Evolutionary conservation across 2,888 invertebrate genomes (phyloP).

Genomic region (Syrphus vitripennis): DNA sequence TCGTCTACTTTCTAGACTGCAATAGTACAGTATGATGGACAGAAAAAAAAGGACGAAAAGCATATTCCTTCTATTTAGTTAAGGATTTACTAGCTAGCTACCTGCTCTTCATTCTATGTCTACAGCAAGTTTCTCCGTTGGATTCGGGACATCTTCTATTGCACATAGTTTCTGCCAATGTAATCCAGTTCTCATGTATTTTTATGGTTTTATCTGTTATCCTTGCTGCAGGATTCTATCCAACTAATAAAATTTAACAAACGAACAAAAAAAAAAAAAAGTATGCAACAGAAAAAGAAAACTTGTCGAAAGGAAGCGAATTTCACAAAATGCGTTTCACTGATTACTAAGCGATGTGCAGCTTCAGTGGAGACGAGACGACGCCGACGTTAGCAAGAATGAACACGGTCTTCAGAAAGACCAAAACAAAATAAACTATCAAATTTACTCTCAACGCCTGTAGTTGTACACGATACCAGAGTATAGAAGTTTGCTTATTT

Average conservation of each 20-base stretch:
- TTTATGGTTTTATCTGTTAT: conserved; percentile 71
- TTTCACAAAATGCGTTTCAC: conserved; percentile 66
- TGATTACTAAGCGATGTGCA: conserved; percentile 58
- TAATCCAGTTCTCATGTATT: conserved; percentile 69
- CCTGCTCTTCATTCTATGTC: background rate
- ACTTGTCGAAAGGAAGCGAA: conserved; percentile 53
- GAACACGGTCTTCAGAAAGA: background rate
- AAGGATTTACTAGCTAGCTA: conserved; percentile 48
- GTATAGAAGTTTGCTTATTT: conserved; percentile 9
- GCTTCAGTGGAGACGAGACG: background rate
- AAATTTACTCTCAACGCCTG: conserved; percentile 51
- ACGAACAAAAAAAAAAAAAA: background rate
- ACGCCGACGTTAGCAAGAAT: background rate
- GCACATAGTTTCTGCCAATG: conserved; percentile 22
- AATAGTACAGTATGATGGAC: conserved; percentile 28
- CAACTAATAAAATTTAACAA: conserved; percentile 57
- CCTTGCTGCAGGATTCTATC: conserved; percentile 67
- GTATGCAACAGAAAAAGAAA: background rate
- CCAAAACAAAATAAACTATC: background rate
- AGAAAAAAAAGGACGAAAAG: conserved; percentile 8
- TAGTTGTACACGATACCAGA: background rate
- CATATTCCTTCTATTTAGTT: conserved; percentile 62
- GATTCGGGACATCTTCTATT: background rate
- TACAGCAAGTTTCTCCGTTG: background rate
- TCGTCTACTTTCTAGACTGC: background rate